These are phyloP conservation scores for Apeltes quadracus DNA, from an alignment of 2,113 vertebrate genomes.

Conservation along the genomic window DNA sequence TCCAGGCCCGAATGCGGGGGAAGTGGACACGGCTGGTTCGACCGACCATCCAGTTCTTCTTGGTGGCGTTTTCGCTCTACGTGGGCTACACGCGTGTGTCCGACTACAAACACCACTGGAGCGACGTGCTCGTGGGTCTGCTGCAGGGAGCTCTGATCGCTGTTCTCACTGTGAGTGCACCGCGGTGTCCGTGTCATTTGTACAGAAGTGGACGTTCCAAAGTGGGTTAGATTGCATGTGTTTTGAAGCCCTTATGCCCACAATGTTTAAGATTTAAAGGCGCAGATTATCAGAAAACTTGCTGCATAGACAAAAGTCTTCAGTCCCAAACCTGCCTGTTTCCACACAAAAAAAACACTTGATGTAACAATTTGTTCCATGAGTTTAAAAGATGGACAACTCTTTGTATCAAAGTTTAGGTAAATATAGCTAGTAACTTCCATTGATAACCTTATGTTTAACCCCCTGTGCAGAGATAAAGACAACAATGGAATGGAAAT, in stretches of 20 bases:
- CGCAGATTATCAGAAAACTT: neutral
- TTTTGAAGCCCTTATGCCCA: neutral
- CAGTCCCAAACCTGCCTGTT: neutral
- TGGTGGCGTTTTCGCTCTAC: constrained; percentile 88
- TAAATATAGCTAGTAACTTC: neutral
- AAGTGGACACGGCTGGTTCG: constrained; percentile 90
- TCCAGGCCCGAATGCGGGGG: constrained; percentile 88
- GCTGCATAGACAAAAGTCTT: no score
- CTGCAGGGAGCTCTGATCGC: constrained; percentile 92
- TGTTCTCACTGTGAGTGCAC: constrained; percentile 84
- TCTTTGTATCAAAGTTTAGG: neutral
- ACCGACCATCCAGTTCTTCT: constrained; percentile 94
- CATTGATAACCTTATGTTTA: neutral
- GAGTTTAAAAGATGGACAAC: no score
- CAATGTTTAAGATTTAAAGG: neutral
- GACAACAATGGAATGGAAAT: neutral
- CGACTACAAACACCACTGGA: constrained; percentile 96
- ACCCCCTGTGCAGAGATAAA: neutral
- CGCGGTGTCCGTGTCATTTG: accelerated
- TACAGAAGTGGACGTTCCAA: neutral
- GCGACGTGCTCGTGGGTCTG: constrained; percentile 89
- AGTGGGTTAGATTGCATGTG: neutral
- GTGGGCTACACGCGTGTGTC: constrained; percentile 93
- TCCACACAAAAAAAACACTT: neutral
- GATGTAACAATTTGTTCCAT: neutral